Base-by-base conservation (phyloP, 2,888 invertebrate genomes). In the Muschampia plurimacula region DNA sequence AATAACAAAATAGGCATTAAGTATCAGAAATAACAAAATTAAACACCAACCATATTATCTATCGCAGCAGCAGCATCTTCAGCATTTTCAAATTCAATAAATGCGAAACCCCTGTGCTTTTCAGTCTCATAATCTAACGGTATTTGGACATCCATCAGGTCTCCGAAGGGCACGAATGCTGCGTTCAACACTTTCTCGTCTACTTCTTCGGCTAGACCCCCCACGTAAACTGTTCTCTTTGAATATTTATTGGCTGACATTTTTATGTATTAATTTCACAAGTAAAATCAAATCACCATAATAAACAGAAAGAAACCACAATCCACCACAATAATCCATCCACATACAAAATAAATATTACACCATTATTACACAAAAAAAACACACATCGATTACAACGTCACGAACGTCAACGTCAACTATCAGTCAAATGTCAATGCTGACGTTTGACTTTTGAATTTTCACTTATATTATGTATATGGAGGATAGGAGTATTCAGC, bases 11-110 rank as follows among this genome's bases (percentile, higher is more conserved):
- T 39, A n/a, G n/a, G n/a, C n/a, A 22, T 22, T 22, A 22, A 22
- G 22, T 22, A 22, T 22, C 22, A 22, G 22, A 22, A 22, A 22
- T 22, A 22, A 1, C 28, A 65, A 13, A 9, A 15, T 39, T 12
- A 57, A 57, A 9, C 1, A 74, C 87, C 84, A 91, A 98, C 98
- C 99, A 99, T 99, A 85, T 99, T 99, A 90, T 99, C 99, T 82
- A 99, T 99, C 64, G 99, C 99, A 46, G 99, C 98, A 10, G 98
- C 97, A n/a, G 99, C 99, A 96, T 99, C 99, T 93, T 99, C 99
- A 9, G 98, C 97, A 78, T 96, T 96, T 92, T 99, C 99, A 93
- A 98, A 99, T 92, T 99, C 99, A 77, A 99, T 97, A 88, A 99
- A 99, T 0, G 99, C 99, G 93, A 99, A 99, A n/a, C 99, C 99